Evolutionary conservation across 2,113 vertebrate genomes (phyloP).

Genomic region (Boulengeromyrus knoepffleri): DNA sequence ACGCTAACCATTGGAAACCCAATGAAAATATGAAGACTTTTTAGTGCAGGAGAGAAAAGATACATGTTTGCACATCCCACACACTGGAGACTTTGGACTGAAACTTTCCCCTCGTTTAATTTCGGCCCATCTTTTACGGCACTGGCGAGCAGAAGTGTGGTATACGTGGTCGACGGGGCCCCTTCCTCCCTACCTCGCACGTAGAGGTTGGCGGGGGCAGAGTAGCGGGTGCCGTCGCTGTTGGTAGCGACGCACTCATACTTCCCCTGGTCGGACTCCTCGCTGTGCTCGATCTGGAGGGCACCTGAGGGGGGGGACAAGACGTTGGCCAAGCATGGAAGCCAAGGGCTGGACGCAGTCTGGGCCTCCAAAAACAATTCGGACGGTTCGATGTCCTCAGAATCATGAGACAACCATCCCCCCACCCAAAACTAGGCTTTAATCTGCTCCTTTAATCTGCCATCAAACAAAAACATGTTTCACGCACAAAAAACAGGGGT

Average conservation of each 20-base stretch:
- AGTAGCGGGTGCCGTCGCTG: slow-evolving; percentile 96
- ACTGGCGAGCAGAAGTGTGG: not conserved
- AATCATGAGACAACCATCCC: slow-evolving; percentile 57
- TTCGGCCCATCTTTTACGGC: not conserved
- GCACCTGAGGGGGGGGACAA: slow-evolving; percentile 92
- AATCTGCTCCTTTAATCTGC: not conserved
- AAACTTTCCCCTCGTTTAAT: not conserved
- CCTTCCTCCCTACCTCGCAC: slow-evolving; percentile 79
- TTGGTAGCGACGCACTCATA: slow-evolving; percentile 99
- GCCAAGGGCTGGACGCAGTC: slow-evolving; percentile 53
- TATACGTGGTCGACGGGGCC: not conserved
- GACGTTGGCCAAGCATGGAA: slow-evolving; percentile 57
- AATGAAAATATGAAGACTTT: slow-evolving; percentile 42
- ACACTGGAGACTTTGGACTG: not conserved
- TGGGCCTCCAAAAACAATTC: slow-evolving; percentile 50
- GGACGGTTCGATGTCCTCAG: slow-evolving; percentile 59
- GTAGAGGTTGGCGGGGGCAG: slow-evolving; percentile 96
- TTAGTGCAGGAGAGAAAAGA: slow-evolving; percentile 36
- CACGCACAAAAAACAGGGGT: not conserved
- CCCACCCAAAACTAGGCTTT: not conserved
- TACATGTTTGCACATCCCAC: slow-evolving; percentile 24
- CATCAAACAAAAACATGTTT: no score
- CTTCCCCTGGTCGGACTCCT: slow-evolving; percentile 98
- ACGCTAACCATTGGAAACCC: slow-evolving; percentile 56
- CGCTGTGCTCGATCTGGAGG: slow-evolving; percentile 96